Evolutionary conservation across 2,888 invertebrate species (phyloP), one percentile per base, ranked within the genome.

Genomic region (Magallana nippona): DNA sequence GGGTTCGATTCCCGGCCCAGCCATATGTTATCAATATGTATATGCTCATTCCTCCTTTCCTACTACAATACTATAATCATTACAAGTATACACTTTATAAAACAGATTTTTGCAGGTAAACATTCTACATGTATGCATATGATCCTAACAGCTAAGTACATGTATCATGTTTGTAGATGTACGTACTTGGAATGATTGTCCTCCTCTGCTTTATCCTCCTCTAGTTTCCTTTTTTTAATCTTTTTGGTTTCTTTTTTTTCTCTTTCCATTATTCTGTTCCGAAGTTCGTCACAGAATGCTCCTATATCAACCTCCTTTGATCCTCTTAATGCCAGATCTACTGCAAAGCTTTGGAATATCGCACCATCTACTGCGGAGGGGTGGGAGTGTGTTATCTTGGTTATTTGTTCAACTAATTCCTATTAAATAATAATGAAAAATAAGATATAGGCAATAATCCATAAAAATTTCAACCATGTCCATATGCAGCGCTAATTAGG

Each of bases 381-480:
- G 89, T 95, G 93, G 1, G 94, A 89, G 92, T 97, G 97, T 8
- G 97, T 97, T 15, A 97, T 92, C 89, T 94, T 91, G 0, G 96
- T 93, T 27, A 92, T 90, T 10, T 90, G 84, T 55, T 86, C 86
- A 2, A 86, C 87, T 17, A 92, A 71, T 10, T 89, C 87, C 92
- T 93, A 27, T 81, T 11, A 32, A 79, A 79, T 10, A 5, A 44
- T 44, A 44, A 44, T 44, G 44, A 44, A 44, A n/a, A 44, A 10
- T 44, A 44, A 44, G 10, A 44, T 44, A 5, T 44, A 44, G 27
- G 1, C 27, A 27, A 27, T 27, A 27, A 1, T 27, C 27, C 27
- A 27, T 1, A 27, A 27, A 1, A 27, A 27, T 27, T 27, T 27
- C 27, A 27, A 27, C 27, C 1, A 27, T 27, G 2, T 27, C 27